Evolutionary conservation across 2,888 invertebrate genomes (phyloP).

Genomic region (Meandrusa payeni): DNA sequence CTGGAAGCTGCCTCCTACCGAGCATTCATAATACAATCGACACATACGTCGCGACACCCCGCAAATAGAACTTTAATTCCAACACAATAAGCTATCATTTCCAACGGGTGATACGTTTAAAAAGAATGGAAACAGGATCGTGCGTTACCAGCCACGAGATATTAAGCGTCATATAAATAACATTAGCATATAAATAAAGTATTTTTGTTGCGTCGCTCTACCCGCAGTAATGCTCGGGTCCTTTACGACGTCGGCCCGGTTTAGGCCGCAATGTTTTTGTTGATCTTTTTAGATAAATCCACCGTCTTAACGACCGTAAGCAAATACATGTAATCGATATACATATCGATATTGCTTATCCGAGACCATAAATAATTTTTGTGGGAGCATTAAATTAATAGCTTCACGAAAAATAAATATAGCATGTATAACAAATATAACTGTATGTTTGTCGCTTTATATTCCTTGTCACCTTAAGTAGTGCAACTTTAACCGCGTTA

Average conservation of each 20-base stretch:
- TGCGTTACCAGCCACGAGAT: slow-evolving; percentile 79
- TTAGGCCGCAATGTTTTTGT: slow-evolving; percentile 73
- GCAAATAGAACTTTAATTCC: slow-evolving; percentile 55
- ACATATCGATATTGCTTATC: slow-evolving; percentile 71
- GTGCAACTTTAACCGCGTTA: too few relatives aligned
- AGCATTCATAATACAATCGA: slow-evolving; percentile 80
- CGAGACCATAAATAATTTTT: slow-evolving; percentile 74
- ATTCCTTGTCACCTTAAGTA: too few relatives aligned
- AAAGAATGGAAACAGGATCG: slow-evolving; percentile 75
- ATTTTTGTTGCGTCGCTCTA: slow-evolving; percentile 73
- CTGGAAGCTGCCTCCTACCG: slow-evolving; percentile 77
- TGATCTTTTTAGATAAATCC: slow-evolving; percentile 78
- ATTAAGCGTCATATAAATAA: slow-evolving; percentile 81
- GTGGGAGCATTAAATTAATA: slow-evolving; percentile 76
- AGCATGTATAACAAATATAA: slow-evolving; percentile 20
- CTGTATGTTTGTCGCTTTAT: not conserved
- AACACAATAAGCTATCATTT: slow-evolving; percentile 48
- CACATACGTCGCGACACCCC: slow-evolving; percentile 56
- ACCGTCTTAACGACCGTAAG: slow-evolving; percentile 74
- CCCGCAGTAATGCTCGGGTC: slow-evolving; percentile 61
- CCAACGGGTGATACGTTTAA: slow-evolving; percentile 32
- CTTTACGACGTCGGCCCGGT: slow-evolving; percentile 71
- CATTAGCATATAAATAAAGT: slow-evolving; percentile 81
- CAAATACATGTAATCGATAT: slow-evolving; percentile 76
- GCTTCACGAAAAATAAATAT: slow-evolving; percentile 58